These are phyloP conservation scores for Melanaphis sacchari DNA, from an alignment of 1,140 invertebrate species.

Conservation along the genomic window DNA sequence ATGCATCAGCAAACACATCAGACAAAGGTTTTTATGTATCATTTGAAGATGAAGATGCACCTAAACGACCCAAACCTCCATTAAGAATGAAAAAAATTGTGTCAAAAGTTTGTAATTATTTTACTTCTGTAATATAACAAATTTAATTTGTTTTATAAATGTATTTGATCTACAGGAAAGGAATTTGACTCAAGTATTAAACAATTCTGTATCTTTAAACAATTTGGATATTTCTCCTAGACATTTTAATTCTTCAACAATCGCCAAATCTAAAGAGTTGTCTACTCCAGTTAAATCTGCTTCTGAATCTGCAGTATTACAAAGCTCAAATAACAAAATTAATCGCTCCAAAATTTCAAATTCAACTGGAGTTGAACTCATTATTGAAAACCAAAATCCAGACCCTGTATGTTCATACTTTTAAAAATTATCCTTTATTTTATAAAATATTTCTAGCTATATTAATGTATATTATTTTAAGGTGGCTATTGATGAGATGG, in stretches of 20 bases:
- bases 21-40: slow-evolving; percentile 96
- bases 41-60: slow-evolving; percentile 81
- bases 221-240: slow-evolving; percentile 34
- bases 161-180: slow-evolving; percentile 58
- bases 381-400: slow-evolving; percentile 48
- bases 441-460: not conserved
- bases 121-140: not conserved
- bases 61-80: slow-evolving; percentile 88
- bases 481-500: slow-evolving; percentile 86
- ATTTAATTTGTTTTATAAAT: not conserved
- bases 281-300: slow-evolving; percentile 36
- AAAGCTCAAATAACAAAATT: not conserved
- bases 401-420: slow-evolving; percentile 25
- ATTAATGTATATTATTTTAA: slow-evolving; percentile 63
- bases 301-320: slow-evolving; percentile 10
- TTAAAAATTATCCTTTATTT: not conserved
- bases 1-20: slow-evolving; percentile 63
- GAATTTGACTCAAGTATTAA: slow-evolving; percentile 59
- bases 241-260: not conserved
- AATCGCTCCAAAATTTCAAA: not conserved
- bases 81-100: slow-evolving; percentile 78
- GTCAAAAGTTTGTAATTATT: slow-evolving; percentile 70
- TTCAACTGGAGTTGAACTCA: slow-evolving; percentile 18
- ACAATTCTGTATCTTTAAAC: slow-evolving; percentile 48
- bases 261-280: not conserved